Base-by-base conservation (phyloP, 2,113 vertebrate species). In the Ochotona curzoniae region DNA sequence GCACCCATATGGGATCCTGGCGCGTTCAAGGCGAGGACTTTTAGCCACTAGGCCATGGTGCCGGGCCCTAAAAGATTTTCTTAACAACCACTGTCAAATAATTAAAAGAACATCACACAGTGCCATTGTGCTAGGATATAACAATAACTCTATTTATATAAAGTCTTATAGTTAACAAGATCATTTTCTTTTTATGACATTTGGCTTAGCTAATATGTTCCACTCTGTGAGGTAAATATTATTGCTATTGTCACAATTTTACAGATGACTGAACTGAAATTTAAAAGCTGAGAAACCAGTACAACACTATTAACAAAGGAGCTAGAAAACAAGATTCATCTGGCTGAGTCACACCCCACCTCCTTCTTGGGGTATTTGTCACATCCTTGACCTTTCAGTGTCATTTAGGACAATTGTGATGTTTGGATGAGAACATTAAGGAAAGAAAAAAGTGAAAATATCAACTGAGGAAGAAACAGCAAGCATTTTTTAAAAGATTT, bases 31-130 rank as follows among this genome's bases (percentile, higher is more conserved):
- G n/a, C n/a, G n/a, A n/a, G n/a, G n/a, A n/a, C n/a, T n/a, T n/a
- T n/a, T n/a, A n/a, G n/a, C n/a, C n/a, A n/a, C n/a, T n/a, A n/a
- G n/a, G n/a, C n/a, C n/a, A n/a, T n/a, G n/a, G n/a, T n/a, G n/a
- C n/a, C n/a, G n/a, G n/a, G n/a, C n/a, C n/a, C n/a, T 73, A 94
- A 91, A 93, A 81, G 83, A 83, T 94, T 92, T 94, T 93, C 60
- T 93, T 96, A 88, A 88, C 54, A 96, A 88, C 38, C 38, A 87
- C 81, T 87, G 83, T 23, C 30, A 91, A 93, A 89, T 74, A 94
- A 96, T 76, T 93, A 66, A 94, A 94, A 75, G 47, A 13, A 73
- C 63, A 61, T 32, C 13, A 63, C 57, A 93, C 12, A 84, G 23
- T 78, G 20, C 13, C 54, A 35, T 83, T 89, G 76, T 92, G 49